Conservation (phyloP, 2,888 invertebrate genomes). For the Portevinia maculata region DNA sequence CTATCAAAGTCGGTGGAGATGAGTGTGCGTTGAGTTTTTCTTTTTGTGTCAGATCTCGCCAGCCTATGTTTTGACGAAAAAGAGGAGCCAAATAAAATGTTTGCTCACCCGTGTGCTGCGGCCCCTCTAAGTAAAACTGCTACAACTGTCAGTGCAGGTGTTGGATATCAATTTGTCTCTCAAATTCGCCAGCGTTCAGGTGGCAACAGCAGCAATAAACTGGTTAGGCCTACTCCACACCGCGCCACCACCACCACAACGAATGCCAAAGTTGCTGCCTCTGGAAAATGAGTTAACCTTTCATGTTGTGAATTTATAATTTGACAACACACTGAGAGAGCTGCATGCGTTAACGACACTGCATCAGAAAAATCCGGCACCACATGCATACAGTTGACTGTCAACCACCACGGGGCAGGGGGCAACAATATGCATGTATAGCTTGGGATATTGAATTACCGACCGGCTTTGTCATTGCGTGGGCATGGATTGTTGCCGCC, state of each 20-base stretch:
- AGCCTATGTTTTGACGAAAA: constrained; percentile 60
- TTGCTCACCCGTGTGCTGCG: constrained; percentile 50
- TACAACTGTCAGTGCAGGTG: constrained; percentile 73
- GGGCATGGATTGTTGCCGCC: constrained; percentile 42
- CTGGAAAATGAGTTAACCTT: constrained; percentile 75
- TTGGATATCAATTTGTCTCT: constrained; percentile 72
- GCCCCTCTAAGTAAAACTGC: constrained; percentile 27
- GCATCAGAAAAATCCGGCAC: constrained; percentile 58
- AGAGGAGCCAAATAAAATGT: constrained; percentile 46
- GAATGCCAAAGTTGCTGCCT: constrained; percentile 53
- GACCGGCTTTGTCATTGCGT: constrained; percentile 50
- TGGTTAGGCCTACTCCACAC: constrained; percentile 60
- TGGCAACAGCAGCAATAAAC: constrained; percentile 56
- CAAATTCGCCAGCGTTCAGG: constrained; percentile 61
- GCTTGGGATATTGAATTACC: constrained; percentile 57
- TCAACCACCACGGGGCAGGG: constrained; percentile 34
- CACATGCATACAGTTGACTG: constrained; percentile 53
- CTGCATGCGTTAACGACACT: constrained; percentile 57
- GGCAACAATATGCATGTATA: constrained; percentile 10
- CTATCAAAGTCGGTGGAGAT: constrained; percentile 24
- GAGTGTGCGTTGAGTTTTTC: constrained; percentile 19
- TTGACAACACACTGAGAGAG: constrained; percentile 47
- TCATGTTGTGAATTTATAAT: constrained; percentile 76
- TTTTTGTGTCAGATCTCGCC: constrained; percentile 48
- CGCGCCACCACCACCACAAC: constrained; percentile 8